Evolutionary conservation across 2,888 invertebrate species (phyloP), one percentile per base, ranked within the genome.

Genomic region (Cordilura impudica): DNA sequence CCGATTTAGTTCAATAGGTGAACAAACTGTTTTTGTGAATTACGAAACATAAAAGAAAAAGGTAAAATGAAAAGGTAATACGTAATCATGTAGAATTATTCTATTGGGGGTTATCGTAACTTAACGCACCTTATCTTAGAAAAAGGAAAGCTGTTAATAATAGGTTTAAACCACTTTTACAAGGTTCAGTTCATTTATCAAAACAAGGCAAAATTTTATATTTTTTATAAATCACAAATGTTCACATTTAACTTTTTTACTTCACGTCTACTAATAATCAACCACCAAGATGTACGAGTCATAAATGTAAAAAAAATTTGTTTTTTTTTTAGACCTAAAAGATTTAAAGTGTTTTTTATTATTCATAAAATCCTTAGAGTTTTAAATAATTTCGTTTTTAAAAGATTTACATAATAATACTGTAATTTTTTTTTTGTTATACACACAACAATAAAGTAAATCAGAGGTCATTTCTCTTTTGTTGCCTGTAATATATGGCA

Each of bases 301-400:
- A 71, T 71, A 71, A 71, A 71, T 71, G 53, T 63, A 63, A 26
- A 45, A 29, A 45, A 35, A 16, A 61, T 63, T n/a, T n/a, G n/a
- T n/a, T 43, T 54, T 71, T 61, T 45, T 31, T 31, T 4, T n/a
- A 12, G 49, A 39, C 71, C 35, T 21, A 45, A 21, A 53, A 71
- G 53, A 61, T 21, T 53, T 71, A 12, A 61, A 31, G 31, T 53
- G 29, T 71, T 31, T 61, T 71, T 43, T 58, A 65, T 35, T 39
- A 39, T 39, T n/a, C n/a, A 31, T 12, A 1, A 39, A 39, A 39
- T 39, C n/a, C 35, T 39, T n/a, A n/a, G 35, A 39, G 35, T 39
- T n/a, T 39, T n/a, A 39, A 39, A 39, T 39, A n/a, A 39, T 39
- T 39, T 39, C n/a, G 4, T 39, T n/a, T n/a, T 39, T 39, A n/a